Base-by-base conservation (phyloP, 2,888 invertebrate genomes). In the Halictus ligatus region DNA sequence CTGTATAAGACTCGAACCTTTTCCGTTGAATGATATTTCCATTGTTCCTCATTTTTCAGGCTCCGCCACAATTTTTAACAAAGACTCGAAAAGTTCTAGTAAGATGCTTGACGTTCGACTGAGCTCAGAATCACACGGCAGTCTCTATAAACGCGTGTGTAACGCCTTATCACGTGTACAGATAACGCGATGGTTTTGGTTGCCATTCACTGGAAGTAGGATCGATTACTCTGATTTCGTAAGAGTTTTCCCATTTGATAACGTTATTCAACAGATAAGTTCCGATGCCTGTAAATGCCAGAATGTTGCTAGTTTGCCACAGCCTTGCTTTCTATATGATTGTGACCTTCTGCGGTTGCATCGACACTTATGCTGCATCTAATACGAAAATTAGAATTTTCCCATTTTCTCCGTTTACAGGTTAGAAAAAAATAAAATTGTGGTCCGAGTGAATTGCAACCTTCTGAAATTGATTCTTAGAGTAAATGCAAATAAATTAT, bases 81-180 rank as follows among this genome's bases (percentile, higher is more conserved):
- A 71, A 6, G 6, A 48, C 43, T 18, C 2, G 21, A 25, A 67
- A 77, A 35, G 50, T 18, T 64, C 25, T 25, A 35, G 12, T 25
- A 18, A 25, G 48, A 35, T 43, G 35, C 29, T 71, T 12, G 21
- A 6, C n/a, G 50, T 71, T n/a, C 18, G 29, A 84, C 67, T 69
- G 58, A 54, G 54, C 43, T n/a, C 15, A 15, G 35, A 43, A 58
- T 75, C 60, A 15, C 25, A 35, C 40, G 15, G 18, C 75, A 73
- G 58, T 78, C 75, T 60, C n/a, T 29, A n/a, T n/a, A 58, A n/a
- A 43, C 48, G 35, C 13, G 43, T 40, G 13, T 12, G 18, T 2
- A 60, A 72, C 78, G 64, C 35, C 73, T 84, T 87, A 89, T 89
- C 85, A 35, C 12, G 40, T 7, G 21, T 43, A 48, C 10, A 60